These are phyloP conservation scores for Hyperopisus bebe DNA, from an alignment of 2,113 vertebrate genomes.

Conservation along the genomic window DNA sequence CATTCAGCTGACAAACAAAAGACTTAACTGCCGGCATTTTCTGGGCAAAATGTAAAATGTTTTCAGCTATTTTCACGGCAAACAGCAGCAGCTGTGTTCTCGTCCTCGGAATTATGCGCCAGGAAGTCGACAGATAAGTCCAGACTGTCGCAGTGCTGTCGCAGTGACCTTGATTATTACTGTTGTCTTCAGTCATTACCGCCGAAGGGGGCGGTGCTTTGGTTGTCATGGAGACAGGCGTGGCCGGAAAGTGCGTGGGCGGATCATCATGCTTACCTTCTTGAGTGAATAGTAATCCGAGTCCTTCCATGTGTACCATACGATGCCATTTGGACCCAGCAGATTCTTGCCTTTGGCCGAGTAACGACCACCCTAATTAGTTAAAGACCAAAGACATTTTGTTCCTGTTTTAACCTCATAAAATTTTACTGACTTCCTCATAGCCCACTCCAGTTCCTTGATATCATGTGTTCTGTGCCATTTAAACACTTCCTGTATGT, in stretches of 20 bases:
- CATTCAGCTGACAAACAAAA: neutral
- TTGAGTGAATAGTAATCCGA: slow-evolving; percentile 77
- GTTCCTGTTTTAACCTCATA: neutral
- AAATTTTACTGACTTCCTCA: neutral
- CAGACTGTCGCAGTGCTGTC: neutral
- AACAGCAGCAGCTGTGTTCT: neutral
- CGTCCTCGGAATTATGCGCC: neutral
- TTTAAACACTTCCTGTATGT: neutral
- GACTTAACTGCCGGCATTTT: neutral
- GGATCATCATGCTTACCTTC: slow-evolving; percentile 82
- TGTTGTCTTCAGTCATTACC: neutral
- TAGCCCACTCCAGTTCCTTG: neutral
- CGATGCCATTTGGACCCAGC: slow-evolving; percentile 71
- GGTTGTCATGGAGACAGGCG: slow-evolving; percentile 61
- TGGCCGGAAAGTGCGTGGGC: slow-evolving; percentile 62
- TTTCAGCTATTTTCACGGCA: neutral
- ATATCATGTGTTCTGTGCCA: neutral
- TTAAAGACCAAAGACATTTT: neutral
- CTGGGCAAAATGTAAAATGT: neutral
- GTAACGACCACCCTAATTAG: slow-evolving; percentile 70
- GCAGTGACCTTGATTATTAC: neutral
- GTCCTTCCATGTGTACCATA: slow-evolving; percentile 84
- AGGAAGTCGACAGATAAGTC: neutral
- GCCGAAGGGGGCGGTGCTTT: neutral
- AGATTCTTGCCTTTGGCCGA: slow-evolving; percentile 55